Conservation (phyloP, 2,888 invertebrate species). For the Busseola fusca region DNA sequence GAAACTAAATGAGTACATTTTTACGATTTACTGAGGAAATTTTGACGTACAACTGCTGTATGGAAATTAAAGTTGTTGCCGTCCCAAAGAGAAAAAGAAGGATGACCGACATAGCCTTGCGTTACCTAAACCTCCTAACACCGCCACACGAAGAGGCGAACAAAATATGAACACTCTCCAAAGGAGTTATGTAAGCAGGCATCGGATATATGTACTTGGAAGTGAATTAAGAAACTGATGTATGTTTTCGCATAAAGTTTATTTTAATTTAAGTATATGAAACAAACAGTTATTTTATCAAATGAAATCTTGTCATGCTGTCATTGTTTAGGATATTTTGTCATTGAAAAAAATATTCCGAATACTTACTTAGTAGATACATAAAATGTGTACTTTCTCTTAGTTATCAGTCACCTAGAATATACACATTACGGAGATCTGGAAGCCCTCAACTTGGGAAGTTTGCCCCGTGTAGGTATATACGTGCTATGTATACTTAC, state of each 20-base stretch:
- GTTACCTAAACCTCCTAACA: neutral
- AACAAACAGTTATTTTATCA: too few relatives aligned
- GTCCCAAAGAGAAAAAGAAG: neutral
- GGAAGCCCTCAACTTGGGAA: neutral
- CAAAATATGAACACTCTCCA: neutral
- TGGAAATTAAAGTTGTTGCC: neutral
- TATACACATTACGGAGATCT: neutral
- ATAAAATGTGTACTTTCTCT: neutral
- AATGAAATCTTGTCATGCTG: too few relatives aligned
- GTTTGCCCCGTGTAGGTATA: neutral
- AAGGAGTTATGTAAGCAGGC: too few relatives aligned
- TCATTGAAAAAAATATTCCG: too few relatives aligned
- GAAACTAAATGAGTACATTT: neutral
- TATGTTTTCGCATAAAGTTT: too few relatives aligned
- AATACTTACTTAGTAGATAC: too few relatives aligned
- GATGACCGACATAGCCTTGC: neutral
- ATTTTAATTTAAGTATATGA: too few relatives aligned
- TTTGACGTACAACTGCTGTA: neutral
- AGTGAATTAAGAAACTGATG: too few relatives aligned
- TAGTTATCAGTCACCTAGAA: neutral
- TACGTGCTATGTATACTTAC: neutral
- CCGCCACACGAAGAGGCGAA: neutral
- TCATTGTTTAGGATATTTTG: too few relatives aligned
- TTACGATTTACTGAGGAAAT: neutral
- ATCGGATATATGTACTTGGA: too few relatives aligned